Base-by-base conservation (phyloP, 2,797 vertebrate genomes). In the Sebastes kiyomatsui region DNA sequence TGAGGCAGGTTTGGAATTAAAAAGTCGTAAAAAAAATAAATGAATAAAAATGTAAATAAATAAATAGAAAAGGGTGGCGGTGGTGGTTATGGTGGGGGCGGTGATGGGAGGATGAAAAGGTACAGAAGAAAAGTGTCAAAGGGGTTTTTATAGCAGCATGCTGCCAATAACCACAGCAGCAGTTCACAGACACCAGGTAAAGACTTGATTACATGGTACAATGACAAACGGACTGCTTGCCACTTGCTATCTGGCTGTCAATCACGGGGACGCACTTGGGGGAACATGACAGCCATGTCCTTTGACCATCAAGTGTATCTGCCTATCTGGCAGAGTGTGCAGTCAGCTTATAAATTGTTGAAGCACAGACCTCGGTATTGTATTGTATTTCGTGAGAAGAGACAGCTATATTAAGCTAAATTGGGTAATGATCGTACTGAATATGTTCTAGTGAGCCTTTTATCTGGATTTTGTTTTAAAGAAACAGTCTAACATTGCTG, bases 1-100 rank as follows among this genome's bases (percentile, higher is more conserved):
- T 54, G 74, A 90, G 46, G 76, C 73, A 58, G 84, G 59, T 72
- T 35, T 32, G 73, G 88, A 94, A 94, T 92, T 81, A 91, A 90
- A 94, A 92, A 92, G 62, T 60, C 16, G 27, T 72, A 11, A 32
- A 78, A 67, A 67, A 74, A 67, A 74, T 60, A 87, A 89, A 89
- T 82, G 89, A 72, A 87, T 84, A 84, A 70, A 72, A 58, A 27
- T 12, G n/a, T 13, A 38, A 79, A 76, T 83, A 83, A 77, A 59
- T 77, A 81, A 77, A 84, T 9, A 27, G 71, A 65, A 72, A 49
- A 30, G 8, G 54, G 38, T 23, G 22, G 3, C 0, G 20, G 49
- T 4, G 49, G 25, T 38, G 59, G 33, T 10, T 13, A 3, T 52
- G 46, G 20, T 10, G 49, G 64, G 25, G 64, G 20, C 58, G 73